A percentile compares a stretch with the other conserved stretches of the same genome.
phyloP scores from a whole-genome alignment of 1,140 invertebrate genomes.

The Drosophila setifemur region DNA sequence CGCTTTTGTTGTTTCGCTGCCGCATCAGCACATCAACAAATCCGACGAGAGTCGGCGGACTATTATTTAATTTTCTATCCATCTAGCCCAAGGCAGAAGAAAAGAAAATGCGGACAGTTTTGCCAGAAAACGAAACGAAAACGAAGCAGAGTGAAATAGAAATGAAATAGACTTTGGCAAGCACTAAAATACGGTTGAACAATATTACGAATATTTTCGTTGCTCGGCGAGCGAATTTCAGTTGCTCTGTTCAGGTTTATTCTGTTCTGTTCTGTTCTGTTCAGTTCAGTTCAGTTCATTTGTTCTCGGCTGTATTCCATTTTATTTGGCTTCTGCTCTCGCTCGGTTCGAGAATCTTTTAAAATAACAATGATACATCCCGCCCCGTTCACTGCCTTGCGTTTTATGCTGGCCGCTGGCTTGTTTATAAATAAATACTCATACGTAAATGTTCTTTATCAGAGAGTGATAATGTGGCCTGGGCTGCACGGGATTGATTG shows the following conservation, averaged over 20 bases:
- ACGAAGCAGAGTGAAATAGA: slow-evolving; percentile 19
- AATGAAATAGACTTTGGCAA: slow-evolving; percentile 48
- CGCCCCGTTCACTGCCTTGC: slow-evolving; percentile 3
- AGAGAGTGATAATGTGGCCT: slow-evolving; percentile 38
- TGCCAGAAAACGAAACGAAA: slow-evolving; percentile 36
- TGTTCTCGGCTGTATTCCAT: slow-evolving; percentile 18
- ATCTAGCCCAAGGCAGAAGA: slow-evolving; percentile 41
- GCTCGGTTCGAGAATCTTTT: slow-evolving; percentile 68
- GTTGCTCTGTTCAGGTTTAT: too few species aligned
- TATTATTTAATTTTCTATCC: slow-evolving; percentile 72
- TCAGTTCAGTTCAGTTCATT: slow-evolving; percentile 27
- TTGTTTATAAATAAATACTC: slow-evolving; percentile 79
- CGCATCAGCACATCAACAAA: slow-evolving; percentile 36
- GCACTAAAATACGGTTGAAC: slow-evolving; percentile 63
- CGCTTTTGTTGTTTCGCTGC: background rate
- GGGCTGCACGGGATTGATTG: slow-evolving; percentile 25
- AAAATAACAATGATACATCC: slow-evolving; percentile 80
- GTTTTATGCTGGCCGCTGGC: slow-evolving; percentile 40
- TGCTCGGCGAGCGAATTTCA: slow-evolving; percentile 28
- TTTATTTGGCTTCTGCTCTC: slow-evolving; percentile 40
- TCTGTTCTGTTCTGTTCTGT: slow-evolving; percentile 16
- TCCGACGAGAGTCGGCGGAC: slow-evolving; percentile 66
- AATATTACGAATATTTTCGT: slow-evolving; percentile 66
- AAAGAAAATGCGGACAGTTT: slow-evolving; percentile 35
- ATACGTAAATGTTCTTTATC: slow-evolving; percentile 79